phyloP scores from a whole-genome alignment of 2,888 invertebrate species.

The Orthosia gracilis region DNA sequence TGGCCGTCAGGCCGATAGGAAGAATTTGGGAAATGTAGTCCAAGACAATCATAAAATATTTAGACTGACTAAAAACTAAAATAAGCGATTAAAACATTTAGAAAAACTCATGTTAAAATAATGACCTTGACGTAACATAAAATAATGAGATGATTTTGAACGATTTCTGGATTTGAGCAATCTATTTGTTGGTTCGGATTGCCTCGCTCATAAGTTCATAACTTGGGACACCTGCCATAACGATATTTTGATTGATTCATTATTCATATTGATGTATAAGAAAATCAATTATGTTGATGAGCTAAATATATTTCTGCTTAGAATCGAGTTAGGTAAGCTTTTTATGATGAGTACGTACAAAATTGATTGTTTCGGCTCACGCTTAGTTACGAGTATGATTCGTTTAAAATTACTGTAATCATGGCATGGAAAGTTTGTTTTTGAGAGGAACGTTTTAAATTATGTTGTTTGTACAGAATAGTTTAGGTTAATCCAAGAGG shows the following conservation, averaged over 20 bases:
- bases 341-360: constrained; percentile 24
- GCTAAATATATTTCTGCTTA: constrained; percentile 66
- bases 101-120: no score
- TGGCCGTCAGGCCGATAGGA: not conserved
- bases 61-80: not conserved
- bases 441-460: not conserved
- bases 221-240: constrained; percentile 71
- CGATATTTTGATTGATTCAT: constrained; percentile 85
- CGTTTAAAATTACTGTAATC: constrained; percentile 20
- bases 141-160: not conserved
- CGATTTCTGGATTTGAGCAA: not conserved
- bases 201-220: constrained; percentile 30
- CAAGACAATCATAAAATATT: not conserved
- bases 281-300: constrained; percentile 82
- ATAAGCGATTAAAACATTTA: no score
- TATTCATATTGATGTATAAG: constrained; percentile 80
- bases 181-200: not conserved
- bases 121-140: not conserved
- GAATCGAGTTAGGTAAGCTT: constrained; percentile 57
- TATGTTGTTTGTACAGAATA: not conserved
- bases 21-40: not conserved
- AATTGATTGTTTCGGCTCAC: constrained; percentile 40
- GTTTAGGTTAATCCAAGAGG: no score
- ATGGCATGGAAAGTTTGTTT: constrained; percentile 5
- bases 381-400: constrained; percentile 11